Evolutionary conservation across 1,140 invertebrate species (phyloP).

Genomic region (Papilio dardanus): DNA sequence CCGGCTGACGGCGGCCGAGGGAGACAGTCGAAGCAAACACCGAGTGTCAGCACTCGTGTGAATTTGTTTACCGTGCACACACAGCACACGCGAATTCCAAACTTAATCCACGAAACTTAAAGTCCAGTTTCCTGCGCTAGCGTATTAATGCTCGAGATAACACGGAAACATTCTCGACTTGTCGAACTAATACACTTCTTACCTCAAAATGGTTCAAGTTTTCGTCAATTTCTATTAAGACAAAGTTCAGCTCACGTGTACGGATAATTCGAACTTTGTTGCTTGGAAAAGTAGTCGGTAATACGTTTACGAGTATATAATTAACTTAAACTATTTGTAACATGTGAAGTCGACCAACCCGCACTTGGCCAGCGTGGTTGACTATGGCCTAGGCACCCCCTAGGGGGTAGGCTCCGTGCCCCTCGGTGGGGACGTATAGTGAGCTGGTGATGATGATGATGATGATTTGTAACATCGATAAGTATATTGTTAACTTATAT

Average conservation of each 20-base stretch:
- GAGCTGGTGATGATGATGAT: too few relatives aligned
- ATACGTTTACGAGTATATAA: background rate
- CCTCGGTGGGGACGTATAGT: too few relatives aligned
- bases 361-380: too few relatives aligned
- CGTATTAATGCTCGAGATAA: constrained; percentile 53
- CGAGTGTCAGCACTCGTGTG: constrained; percentile 26
- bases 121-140: constrained; percentile 35
- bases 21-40: constrained; percentile 31
- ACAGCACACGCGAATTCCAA: background rate
- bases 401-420: too few relatives aligned
- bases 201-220: constrained; percentile 73
- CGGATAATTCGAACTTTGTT: constrained; percentile 21
- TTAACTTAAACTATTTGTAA: background rate
- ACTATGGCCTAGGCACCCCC: too few relatives aligned
- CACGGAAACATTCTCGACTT: constrained; percentile 67
- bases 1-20: background rate
- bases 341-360: too few relatives aligned
- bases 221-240: constrained; percentile 41
- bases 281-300: background rate
- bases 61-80: constrained; percentile 13
- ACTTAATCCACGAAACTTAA: background rate
- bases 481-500: background rate
- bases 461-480: background rate
- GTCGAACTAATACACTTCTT: constrained; percentile 75
- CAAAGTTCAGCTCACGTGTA: constrained; percentile 7